phyloP scores from a whole-genome alignment of 2,113 vertebrate genomes.

The Agapornis roseicollis region DNA sequence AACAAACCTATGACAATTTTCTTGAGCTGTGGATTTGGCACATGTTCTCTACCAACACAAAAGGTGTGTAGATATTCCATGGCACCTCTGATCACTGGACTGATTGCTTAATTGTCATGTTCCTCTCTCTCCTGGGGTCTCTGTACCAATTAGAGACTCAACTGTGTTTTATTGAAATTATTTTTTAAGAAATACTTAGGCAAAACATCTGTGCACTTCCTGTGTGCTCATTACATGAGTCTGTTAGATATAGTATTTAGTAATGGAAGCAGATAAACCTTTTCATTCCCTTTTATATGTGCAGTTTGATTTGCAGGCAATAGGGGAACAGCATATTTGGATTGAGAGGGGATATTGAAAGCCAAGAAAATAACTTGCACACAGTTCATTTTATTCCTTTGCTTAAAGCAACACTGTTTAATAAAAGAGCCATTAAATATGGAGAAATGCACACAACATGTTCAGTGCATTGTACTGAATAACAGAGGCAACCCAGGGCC shows the following conservation, averaged over 20 bases:
- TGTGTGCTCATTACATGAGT: background rate
- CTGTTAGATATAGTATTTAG: background rate
- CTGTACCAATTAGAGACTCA: background rate
- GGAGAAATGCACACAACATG: constrained; percentile 16
- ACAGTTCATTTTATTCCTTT: constrained; percentile 50
- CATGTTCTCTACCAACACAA: background rate
- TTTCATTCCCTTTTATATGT: background rate
- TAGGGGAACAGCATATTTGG: constrained; percentile 10
- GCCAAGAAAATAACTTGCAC: constrained; percentile 54
- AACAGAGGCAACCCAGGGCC: background rate
- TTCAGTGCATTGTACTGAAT: background rate
- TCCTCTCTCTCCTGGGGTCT: background rate
- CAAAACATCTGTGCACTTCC: background rate
- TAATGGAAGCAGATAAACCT: constrained; percentile 30
- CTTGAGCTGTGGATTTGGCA: background rate
- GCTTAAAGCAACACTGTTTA: constrained; percentile 50
- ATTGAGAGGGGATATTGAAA: constrained; percentile 17
- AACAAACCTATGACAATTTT: background rate
- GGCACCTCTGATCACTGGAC: background rate
- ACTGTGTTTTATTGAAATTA: constrained; percentile 8
- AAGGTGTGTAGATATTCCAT: background rate
- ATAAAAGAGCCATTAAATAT: constrained; percentile 39
- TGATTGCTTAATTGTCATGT: background rate
- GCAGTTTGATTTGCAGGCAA: constrained; percentile 42
- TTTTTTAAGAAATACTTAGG: background rate